Evolutionary conservation across 1,140 invertebrate genomes (phyloP), one percentile per base, ranked within the genome.

Genomic region (Araneus ventricosus): DNA sequence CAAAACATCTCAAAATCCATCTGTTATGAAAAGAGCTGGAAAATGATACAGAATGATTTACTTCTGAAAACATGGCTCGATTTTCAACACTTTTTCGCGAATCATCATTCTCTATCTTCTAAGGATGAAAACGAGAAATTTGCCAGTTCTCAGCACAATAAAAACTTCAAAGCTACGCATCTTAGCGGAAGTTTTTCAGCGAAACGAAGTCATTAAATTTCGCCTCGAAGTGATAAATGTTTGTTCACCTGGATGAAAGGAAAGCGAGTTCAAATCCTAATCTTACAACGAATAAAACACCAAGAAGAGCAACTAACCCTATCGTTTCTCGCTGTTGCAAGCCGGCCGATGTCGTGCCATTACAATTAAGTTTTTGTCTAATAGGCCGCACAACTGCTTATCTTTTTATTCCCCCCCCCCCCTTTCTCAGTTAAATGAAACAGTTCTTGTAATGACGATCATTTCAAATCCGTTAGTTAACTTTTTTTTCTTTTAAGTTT

Each of bases 281-380:
- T 2, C 41, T 52, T 45, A 24, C 17, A 84, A 27, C 8, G 17
- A 52, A n/a, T 45, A 41, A 82, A 84, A 84, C 39, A 41, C 39
- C 80, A 84, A n/a, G 39, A n/a, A 7, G 30, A 84, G 5, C n/a
- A 39, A 79, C 20, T 22, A 39, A 37, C 17, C 75, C 37, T 17
- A 6, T 79, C 41, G 80, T 27, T 84, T n/a, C 24, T 45, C 24
- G 27, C n/a, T n/a, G 27, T 84, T 41, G 22, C 39, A 87, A 61
- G 27, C 14, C 59, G 34, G 63, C 45, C 22, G 37, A 87, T 37
- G 27, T 34, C 37, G 30, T 87, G 24, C n/a, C 24, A 87, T 45
- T 37, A 87, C 85, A 87, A 87, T 87, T 87, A 87, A 87, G 39
- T 87, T 84, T 39, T 87, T 87, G 85, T 87, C 80, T 30, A 45